phyloP scores from a whole-genome alignment of 2,888 invertebrate genomes.

The Cerceris rybyensis region DNA sequence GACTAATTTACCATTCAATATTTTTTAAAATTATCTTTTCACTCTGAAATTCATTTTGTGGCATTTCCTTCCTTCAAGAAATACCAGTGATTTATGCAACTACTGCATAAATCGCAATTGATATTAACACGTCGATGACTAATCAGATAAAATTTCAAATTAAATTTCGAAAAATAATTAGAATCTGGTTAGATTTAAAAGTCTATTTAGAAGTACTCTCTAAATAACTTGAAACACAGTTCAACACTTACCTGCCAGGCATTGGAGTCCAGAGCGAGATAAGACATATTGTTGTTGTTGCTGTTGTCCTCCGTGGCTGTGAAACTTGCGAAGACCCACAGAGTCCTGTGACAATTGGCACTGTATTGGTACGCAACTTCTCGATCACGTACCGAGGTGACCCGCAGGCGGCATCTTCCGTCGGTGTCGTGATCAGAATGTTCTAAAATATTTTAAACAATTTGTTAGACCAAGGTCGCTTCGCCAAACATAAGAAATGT shows the following conservation, averaged over 20 bases:
- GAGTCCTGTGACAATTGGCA: conserved; percentile 39
- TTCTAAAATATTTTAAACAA: conserved; percentile 40
- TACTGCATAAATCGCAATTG: too few relatives aligned
- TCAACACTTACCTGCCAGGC: conserved; percentile 82
- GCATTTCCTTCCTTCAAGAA: too few relatives aligned
- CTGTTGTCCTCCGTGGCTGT: conserved; percentile 69
- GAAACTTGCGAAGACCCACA: conserved; percentile 31
- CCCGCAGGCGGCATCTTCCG: conserved; percentile 63
- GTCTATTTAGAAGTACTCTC: conserved; percentile 56
- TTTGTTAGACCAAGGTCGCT: not conserved
- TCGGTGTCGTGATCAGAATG: conserved; percentile 50
- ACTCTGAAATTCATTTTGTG: too few relatives aligned
- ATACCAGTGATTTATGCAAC: too few relatives aligned
- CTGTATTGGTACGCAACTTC: conserved; percentile 47
- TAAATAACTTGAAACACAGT: not conserved
- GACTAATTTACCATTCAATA: too few relatives aligned
- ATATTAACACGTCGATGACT: too few relatives aligned
- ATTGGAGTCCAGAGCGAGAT: conserved; percentile 82
- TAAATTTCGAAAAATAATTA: too few relatives aligned
- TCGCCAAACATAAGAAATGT: not conserved
- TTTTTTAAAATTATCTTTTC: too few relatives aligned
- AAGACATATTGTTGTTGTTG: conserved; percentile 78
- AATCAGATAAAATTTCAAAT: too few relatives aligned
- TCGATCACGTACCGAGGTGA: conserved; percentile 67
- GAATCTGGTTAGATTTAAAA: conserved; percentile 30